Evolutionary conservation across 2,797 vertebrate genomes (phyloP).

Genomic region (Myotis daubentonii): DNA sequence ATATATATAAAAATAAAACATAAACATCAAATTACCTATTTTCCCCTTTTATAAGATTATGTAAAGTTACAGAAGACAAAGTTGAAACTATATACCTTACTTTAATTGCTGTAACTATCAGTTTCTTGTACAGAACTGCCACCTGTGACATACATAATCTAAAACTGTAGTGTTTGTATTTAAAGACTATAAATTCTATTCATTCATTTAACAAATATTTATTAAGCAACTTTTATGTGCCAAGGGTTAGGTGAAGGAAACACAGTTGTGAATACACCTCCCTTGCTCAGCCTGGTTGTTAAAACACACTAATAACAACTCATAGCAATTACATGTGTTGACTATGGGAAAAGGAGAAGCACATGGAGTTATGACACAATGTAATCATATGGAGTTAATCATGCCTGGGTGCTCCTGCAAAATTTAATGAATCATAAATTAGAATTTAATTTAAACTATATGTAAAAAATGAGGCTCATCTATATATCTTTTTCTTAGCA

Average conservation of each 20-base stretch:
- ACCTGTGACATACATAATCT: not conserved
- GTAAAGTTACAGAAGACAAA: constrained; percentile 8
- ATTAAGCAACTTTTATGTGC: not conserved
- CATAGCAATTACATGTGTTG: not conserved
- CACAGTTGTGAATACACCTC: not conserved
- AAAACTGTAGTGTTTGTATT: not conserved
- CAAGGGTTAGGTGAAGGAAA: not conserved
- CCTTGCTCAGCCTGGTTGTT: not conserved
- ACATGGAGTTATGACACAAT: not conserved
- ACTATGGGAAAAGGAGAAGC: not conserved
- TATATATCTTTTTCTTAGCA: constrained; percentile 38
- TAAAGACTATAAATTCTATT: not conserved
- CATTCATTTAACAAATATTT: constrained; percentile 3
- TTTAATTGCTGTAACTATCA: not conserved
- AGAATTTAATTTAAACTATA: constrained; percentile 47
- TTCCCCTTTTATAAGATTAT: not conserved
- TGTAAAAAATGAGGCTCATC: not conserved
- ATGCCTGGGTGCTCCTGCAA: not conserved
- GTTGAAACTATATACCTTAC: not conserved
- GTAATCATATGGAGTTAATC: not conserved
- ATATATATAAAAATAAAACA: not conserved
- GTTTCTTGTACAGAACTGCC: not conserved
- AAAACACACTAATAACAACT: not conserved
- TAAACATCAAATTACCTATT: not conserved
- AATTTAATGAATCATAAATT: not conserved